Base-by-base conservation (phyloP, 2,113 vertebrate species). In the Vireo altiloquus region DNA sequence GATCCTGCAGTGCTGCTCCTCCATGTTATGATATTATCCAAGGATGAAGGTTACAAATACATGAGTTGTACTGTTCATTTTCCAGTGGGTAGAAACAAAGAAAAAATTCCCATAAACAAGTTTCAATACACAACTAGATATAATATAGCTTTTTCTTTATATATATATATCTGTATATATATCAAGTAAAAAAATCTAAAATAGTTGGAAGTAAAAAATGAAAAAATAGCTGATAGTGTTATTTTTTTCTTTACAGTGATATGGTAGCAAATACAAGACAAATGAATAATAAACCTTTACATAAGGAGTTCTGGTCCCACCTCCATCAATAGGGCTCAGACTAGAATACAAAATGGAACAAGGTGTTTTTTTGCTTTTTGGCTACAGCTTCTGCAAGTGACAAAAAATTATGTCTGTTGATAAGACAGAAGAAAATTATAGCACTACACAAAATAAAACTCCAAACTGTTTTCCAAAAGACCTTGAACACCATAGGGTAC, bases 141-240 rank as follows among this genome's bases (percentile, higher is more conserved):
- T 96, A 98, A 97, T 97, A 97, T 96, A 97, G 52, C 82, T 90
- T 95, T 90, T 87, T 95, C 86, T 96, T 92, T 97, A 96, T 90
- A 92, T 94, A 94, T 96, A 94, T 97, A 96, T 89, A 71, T 97
- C 89, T 97, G 71, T 97, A 93, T 95, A 94, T 95, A 98, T 95
- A 97, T 97, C 94, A 95, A 97, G 96, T 98, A 98, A 96, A 97
- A 97, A 98, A 98, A 97, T 97, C 82, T 96, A 94, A 97, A 97
- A 94, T 96, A 95, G 94, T 96, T 97, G 95, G 97, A 97, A 98
- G 96, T 98, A 98, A 97, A 98, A 98, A 98, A 92, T 96, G 96
- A 98, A 97, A 98, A 98, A 97, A 94, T 96, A 97, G 96, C 96
- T 91, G 92, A 94, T 94, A 89, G 90, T 94, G 91, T 97, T 95